phyloP scores from a whole-genome alignment of 1,140 invertebrate species.

The Eubasilissa regina region DNA sequence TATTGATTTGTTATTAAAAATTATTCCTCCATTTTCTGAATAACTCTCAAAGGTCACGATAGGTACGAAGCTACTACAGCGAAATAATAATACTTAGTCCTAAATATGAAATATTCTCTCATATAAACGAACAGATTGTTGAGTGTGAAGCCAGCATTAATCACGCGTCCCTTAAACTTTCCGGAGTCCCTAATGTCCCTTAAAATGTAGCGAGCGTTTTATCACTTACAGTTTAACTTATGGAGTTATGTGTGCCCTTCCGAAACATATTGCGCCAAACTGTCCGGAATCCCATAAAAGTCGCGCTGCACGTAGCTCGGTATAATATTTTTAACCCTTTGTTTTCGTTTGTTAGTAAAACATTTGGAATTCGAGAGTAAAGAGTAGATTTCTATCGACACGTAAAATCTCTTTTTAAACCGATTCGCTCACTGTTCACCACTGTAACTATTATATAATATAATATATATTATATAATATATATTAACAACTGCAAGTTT shows the following conservation, averaged over 20 bases:
- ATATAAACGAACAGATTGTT: not conserved
- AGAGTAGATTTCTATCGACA: too few relatives aligned
- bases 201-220: conserved; percentile 39
- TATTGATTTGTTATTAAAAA: too few relatives aligned
- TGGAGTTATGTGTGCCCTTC: conserved; percentile 19
- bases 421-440: too few relatives aligned
- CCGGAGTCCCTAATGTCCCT: conserved; percentile 31
- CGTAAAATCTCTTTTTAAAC: too few relatives aligned
- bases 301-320: conserved; percentile 34
- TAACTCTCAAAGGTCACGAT: too few relatives aligned
- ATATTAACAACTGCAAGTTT: too few relatives aligned
- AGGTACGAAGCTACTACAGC: too few relatives aligned
- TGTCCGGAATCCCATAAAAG: conserved; percentile 46
- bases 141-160: conserved; percentile 24
- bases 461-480: too few relatives aligned
- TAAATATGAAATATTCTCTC: not conserved
- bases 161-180: conserved; percentile 26
- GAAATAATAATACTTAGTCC: too few relatives aligned
- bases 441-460: too few relatives aligned
- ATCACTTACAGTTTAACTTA: conserved; percentile 39
- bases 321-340: conserved; percentile 36
- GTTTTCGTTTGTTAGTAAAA: conserved; percentile 36
- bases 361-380: not conserved
- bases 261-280: conserved; percentile 48
- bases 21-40: too few relatives aligned